phyloP scores from a whole-genome alignment of 2,113 vertebrate species.

The Orcinus orca region DNA sequence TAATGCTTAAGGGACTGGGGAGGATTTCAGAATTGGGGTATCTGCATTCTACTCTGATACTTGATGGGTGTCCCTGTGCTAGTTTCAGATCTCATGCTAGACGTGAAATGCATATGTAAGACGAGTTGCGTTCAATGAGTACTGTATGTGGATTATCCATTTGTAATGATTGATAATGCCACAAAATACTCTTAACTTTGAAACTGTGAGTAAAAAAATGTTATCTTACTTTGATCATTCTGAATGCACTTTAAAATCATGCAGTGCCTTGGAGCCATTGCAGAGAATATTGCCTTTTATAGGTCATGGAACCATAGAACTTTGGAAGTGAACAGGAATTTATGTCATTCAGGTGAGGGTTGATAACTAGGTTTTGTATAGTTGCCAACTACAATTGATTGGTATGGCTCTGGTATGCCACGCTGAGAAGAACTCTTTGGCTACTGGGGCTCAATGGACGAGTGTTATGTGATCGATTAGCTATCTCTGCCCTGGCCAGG shows the following conservation, averaged over 20 bases:
- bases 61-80: neutral
- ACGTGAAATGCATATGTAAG: neutral
- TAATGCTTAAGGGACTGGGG: neutral
- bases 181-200: slow-evolving; percentile 7
- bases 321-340: neutral
- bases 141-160: neutral
- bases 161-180: neutral
- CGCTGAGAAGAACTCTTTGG: neutral
- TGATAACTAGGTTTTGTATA: neutral
- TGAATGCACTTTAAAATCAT: neutral
- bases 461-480: neutral
- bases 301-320: neutral
- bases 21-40: neutral
- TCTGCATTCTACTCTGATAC: neutral
- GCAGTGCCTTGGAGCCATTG: neutral
- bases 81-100: neutral
- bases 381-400: neutral
- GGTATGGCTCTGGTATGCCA: neutral
- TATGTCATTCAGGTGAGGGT: neutral
- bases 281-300: neutral
- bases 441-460: neutral
- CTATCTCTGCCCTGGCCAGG: neutral
- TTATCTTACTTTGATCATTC: neutral
- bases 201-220: neutral
- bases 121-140: neutral